Percentiles rank a stretch among this genome's conserved stretches.
Conservation (phyloP, 2,113 vertebrate genomes). For the rat (Rattus norvegicus) region DNA sequence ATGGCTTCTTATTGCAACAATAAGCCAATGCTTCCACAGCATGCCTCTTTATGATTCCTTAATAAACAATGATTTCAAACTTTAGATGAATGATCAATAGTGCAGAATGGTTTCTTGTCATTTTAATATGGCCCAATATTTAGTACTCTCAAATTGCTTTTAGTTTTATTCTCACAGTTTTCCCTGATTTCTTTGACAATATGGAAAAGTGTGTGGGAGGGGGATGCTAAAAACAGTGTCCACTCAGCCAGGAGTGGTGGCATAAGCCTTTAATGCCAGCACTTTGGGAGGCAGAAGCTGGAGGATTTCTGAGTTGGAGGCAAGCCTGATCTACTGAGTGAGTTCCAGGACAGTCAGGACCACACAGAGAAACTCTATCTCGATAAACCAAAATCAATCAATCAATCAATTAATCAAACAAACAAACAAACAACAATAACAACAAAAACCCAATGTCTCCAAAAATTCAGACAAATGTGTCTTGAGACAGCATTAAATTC, state of each 20-base stretch:
- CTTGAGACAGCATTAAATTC: neutral
- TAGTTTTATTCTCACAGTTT: neutral
- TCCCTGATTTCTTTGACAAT: neutral
- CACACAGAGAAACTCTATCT: too few species aligned
- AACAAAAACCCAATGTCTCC: neutral
- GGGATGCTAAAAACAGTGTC: neutral
- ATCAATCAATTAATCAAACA: too few species aligned
- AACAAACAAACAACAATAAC: too few species aligned
- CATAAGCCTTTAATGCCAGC: too few species aligned
- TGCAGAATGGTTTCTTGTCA: neutral
- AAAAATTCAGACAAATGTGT: neutral
- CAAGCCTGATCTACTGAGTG: too few species aligned
- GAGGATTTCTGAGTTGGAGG: too few species aligned
- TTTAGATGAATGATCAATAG: conserved; percentile 35
- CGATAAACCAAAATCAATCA: too few species aligned
- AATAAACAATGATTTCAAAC: conserved; percentile 35
- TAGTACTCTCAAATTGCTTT: conserved; percentile 39
- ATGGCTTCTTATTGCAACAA: neutral
- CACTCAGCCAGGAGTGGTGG: too few species aligned
- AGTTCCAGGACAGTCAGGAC: too few species aligned
- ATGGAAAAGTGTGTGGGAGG: neutral
- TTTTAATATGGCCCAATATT: conserved; percentile 14
- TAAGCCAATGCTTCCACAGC: neutral
- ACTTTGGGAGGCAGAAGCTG: too few species aligned
- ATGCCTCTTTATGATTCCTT: neutral